phyloP scores from a whole-genome alignment of 1,140 invertebrate species.

The Drosophila lacertosa region DNA sequence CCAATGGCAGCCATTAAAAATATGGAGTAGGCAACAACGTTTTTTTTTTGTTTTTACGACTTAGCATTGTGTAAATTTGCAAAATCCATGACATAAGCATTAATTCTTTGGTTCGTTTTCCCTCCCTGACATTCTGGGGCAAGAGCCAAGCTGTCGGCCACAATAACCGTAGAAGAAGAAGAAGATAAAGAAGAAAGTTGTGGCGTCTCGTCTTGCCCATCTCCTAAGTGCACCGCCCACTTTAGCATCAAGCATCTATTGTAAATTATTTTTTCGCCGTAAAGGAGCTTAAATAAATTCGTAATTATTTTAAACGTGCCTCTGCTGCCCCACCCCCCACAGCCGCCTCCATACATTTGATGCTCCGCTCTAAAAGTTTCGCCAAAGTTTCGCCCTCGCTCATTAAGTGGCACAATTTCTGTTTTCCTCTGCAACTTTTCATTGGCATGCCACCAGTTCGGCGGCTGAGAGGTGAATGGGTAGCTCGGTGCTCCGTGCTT shows the following conservation, averaged over 20 bases:
- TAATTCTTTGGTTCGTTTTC: conserved; percentile 39
- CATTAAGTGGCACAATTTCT: conserved; percentile 79
- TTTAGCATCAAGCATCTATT: conserved; percentile 45
- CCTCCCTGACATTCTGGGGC: conserved; percentile 10
- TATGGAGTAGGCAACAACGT: conserved; percentile 60
- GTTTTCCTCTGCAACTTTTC: conserved; percentile 72
- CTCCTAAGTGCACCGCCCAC: conserved; percentile 10
- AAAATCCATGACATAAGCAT: conserved; percentile 78
- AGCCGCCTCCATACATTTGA: conserved; percentile 18
- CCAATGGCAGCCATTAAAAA: conserved; percentile 71
- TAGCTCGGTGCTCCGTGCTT: too few species aligned
- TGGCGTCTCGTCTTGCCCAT: background rate
- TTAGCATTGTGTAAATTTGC: conserved; percentile 69
- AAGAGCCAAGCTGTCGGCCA: conserved; percentile 20
- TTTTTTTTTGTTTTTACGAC: conserved; percentile 65
- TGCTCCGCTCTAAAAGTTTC: conserved; percentile 52
- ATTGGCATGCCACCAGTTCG: conserved; percentile 17
- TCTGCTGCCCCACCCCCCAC: conserved; percentile 49
- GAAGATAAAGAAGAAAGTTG: conserved; percentile 15
- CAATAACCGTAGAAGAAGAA: too few species aligned
- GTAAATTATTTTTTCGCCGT: conserved; percentile 71
- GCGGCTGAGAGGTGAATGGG: conserved; percentile 16
- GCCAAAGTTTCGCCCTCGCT: conserved; percentile 72
- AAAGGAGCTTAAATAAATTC: conserved; percentile 81
- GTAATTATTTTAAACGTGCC: conserved; percentile 80